Evolutionary conservation across 2,888 invertebrate species (phyloP), one percentile per base, ranked within the genome.

Genomic region (Eristalinus sepulchralis): DNA sequence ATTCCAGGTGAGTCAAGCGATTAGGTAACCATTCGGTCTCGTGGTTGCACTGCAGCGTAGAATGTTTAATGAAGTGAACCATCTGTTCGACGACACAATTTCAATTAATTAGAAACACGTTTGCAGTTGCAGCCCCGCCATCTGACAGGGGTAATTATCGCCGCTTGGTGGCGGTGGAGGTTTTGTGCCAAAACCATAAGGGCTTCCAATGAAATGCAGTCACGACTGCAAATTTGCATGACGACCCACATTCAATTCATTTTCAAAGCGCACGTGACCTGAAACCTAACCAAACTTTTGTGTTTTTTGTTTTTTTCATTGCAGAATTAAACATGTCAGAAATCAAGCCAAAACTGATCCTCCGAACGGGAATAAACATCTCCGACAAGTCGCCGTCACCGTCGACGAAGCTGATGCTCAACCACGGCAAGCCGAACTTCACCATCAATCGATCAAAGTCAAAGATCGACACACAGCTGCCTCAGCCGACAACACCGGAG

Each of bases 371-470:
- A 22, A 60, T 78, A 9, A 88, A 75, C 64, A 85, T 83, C 11
- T 72, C 83, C n/a, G 92, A 92, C 59, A 92, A 91, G 83, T 90
- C 89, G 31, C 90, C 91, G 73, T 91, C 92, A 53, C 92, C 92
- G 36, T 89, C 92, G 22, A 89, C 91, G 10, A 92, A 92, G 88
- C 89, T 92, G 39, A 80, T 92, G 89, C 90, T 92, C 39, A 92
- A 88, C 86, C 92, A 92, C 82, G 92, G 92, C 79, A 92, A 92
- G 82, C 92, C 92, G 20, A 92, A 92, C 89, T 92, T 92, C 64
- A 92, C 92, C 80, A 92, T 92, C 76, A 89, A 90, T 76, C 89
- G 90, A 22, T 64, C 82, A 6, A 76, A 79, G n/a, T 59, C 77
- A 9, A 87, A 75, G 36, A 57, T 47, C 11, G 66, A 70, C 3